Conservation (phyloP, 64 coral and sea anemone genomes). For the Porites australiensis region DNA sequence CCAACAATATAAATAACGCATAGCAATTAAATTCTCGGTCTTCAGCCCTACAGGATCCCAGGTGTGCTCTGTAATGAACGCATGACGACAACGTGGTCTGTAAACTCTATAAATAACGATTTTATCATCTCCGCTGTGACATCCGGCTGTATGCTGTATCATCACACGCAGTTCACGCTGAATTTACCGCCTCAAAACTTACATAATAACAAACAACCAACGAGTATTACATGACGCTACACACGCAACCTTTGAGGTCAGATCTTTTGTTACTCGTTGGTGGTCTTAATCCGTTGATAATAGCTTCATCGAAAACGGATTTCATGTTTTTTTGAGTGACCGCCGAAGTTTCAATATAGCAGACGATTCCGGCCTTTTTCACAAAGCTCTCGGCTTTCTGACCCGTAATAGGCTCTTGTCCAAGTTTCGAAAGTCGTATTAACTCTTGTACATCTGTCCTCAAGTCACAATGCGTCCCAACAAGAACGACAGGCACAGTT, state of each 20-base stretch:
- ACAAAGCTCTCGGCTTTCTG: constrained; percentile 76
- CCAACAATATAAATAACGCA: constrained; percentile 5
- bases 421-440: constrained; percentile 70
- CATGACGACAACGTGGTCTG: background rate
- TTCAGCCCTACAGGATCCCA: background rate
- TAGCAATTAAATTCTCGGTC: background rate
- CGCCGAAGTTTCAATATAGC: constrained; percentile 97
- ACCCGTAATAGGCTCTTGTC: constrained; percentile 59
- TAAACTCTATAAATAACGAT: constrained; percentile 28
- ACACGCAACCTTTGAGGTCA: constrained; percentile 83
- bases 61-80: background rate
- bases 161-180: background rate
- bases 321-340: constrained; percentile 98
- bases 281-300: constrained; percentile 76
- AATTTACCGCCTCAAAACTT: constrained; percentile 5
- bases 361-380: constrained; percentile 86
- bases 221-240: constrained; percentile 81
- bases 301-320: constrained; percentile 96
- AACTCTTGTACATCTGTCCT: constrained; percentile 83
- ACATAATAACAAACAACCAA: background rate
- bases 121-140: background rate
- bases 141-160: background rate
- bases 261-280: constrained; percentile 66
- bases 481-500: constrained; percentile 77
- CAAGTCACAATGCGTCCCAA: constrained; percentile 90